phyloP scores from a whole-genome alignment of 2,113 vertebrate species.

The Podocnemis expansa region DNA sequence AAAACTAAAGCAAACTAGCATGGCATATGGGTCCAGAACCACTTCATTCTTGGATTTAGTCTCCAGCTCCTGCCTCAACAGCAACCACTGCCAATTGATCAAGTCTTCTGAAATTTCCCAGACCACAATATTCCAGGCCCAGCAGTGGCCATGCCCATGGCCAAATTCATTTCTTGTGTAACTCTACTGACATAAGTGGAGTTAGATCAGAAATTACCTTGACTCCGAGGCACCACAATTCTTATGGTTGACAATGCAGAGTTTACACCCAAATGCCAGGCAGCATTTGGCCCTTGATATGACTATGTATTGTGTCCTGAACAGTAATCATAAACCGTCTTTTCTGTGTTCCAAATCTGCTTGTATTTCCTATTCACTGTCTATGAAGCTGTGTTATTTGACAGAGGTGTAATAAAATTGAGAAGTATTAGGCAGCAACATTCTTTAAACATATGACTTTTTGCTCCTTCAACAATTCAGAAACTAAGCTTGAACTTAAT shows the following conservation, averaged over 20 bases:
- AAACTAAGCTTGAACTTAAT: background rate
- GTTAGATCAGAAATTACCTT: background rate
- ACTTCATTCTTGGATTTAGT: background rate
- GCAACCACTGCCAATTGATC: background rate
- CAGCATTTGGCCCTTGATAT: constrained; percentile 24
- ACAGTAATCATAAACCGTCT: background rate
- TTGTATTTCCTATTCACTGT: constrained; percentile 14
- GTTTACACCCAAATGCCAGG: constrained; percentile 39
- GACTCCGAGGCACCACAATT: background rate
- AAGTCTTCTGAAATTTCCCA: background rate
- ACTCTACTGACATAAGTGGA: constrained; percentile 15
- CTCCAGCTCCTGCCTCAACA: background rate
- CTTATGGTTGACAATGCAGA: constrained; percentile 16
- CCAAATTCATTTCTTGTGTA: background rate
- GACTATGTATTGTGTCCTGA: constrained; percentile 27
- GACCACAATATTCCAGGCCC: background rate
- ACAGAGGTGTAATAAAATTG: background rate
- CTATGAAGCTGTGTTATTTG: background rate
- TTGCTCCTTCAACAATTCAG: background rate
- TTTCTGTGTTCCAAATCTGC: constrained; percentile 33
- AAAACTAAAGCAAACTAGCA: background rate
- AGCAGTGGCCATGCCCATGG: background rate
- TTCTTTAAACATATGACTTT: background rate
- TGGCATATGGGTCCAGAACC: fast-evolving
- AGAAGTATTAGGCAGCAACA: background rate